Evolutionary conservation across 2,797 vertebrate genomes (phyloP).

Genomic region (Chiloscyllium punctatum): DNA sequence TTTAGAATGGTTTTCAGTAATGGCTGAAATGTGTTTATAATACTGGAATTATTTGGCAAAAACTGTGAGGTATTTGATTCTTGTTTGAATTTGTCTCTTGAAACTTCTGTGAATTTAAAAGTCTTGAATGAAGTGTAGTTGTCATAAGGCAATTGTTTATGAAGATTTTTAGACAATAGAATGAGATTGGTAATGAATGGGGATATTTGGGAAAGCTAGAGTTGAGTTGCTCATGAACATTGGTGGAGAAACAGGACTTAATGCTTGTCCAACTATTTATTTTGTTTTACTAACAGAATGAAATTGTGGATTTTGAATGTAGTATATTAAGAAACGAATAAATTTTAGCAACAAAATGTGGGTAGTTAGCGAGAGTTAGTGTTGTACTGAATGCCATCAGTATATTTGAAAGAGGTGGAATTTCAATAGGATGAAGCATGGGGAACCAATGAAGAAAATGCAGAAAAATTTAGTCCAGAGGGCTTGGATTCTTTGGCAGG

Average conservation of each 20-base stretch:
- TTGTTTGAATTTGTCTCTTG: background rate
- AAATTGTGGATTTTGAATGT: background rate
- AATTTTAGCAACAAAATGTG: background rate
- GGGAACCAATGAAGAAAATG: background rate
- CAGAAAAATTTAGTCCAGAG: background rate
- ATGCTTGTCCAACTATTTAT: no score
- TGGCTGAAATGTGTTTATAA: background rate
- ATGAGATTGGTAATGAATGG: background rate
- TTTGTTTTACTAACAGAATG: background rate
- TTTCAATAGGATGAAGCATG: background rate
- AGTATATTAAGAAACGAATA: background rate
- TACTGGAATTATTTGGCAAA: background rate
- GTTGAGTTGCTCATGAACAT: background rate
- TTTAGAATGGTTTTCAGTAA: background rate
- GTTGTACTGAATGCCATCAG: background rate
- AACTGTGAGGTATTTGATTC: background rate
- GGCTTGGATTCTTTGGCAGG: background rate
- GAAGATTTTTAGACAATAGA: background rate
- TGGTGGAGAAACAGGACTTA: background rate
- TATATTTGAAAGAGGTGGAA: background rate
- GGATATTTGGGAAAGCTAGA: background rate
- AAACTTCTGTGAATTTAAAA: background rate
- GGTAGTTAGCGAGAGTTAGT: background rate
- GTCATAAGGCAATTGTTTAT: background rate
- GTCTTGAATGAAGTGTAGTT: background rate